phyloP scores from a whole-genome alignment of 2,113 vertebrate genomes.

The Perca flavescens region DNA sequence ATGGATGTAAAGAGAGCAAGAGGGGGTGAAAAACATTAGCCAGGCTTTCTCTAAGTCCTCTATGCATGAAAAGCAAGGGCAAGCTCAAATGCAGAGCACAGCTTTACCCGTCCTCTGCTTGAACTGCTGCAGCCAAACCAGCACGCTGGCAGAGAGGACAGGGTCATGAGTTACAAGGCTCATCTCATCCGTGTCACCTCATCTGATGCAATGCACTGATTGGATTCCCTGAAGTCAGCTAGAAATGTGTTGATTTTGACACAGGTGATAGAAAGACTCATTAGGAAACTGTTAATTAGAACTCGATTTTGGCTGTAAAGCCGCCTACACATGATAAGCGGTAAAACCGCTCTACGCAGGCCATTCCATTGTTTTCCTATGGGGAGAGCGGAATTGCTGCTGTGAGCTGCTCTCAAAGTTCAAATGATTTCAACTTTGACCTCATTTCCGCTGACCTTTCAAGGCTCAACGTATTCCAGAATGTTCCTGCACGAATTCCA shows the following conservation, averaged over 20 bases:
- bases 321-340: too few species aligned
- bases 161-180: slow-evolving; percentile 57
- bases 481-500: too few species aligned
- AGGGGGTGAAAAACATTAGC: slow-evolving; percentile 18
- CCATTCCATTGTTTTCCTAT: too few species aligned
- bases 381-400: too few species aligned
- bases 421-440: too few species aligned
- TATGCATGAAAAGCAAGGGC: slow-evolving; percentile 68
- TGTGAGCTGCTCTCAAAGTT: too few species aligned
- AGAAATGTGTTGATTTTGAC: neutral
- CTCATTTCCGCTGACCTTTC: too few species aligned
- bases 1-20: slow-evolving; percentile 70
- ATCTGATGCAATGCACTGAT: neutral
- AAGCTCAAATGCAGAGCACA: slow-evolving; percentile 42
- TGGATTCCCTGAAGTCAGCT: neutral
- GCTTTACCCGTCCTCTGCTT: slow-evolving; percentile 17
- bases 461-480: too few species aligned
- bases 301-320: neutral
- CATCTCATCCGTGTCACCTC: slow-evolving; percentile 61
- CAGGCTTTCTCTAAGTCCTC: slow-evolving; percentile 65
- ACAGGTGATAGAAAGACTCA: neutral
- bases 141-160: slow-evolving; percentile 28
- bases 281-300: neutral
- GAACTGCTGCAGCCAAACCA: slow-evolving; percentile 58
- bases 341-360: too few species aligned